Percentiles rank a stretch among this genome's conserved stretches.
Conservation (phyloP, 2,113 vertebrate species). For the Heterotilapia buettikoferi region DNA sequence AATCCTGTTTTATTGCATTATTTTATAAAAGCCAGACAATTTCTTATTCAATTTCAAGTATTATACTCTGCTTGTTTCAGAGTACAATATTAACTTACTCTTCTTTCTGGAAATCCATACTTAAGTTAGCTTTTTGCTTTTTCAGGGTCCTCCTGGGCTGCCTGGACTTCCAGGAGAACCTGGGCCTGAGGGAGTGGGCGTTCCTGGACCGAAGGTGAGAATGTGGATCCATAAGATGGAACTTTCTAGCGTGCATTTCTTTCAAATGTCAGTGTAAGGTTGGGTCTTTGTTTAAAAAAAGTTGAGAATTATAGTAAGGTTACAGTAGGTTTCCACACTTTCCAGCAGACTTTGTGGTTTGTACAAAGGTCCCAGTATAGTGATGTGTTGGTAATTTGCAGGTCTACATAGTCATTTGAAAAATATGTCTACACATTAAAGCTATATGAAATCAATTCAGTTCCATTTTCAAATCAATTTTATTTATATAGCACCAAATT, state of each 20-base stretch:
- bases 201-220: slow-evolving; percentile 84
- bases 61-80: neutral
- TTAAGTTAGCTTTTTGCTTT: neutral
- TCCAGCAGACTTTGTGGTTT: neutral
- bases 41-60: neutral
- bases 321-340: neutral
- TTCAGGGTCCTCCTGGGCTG: slow-evolving; percentile 80
- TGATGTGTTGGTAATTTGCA: neutral
- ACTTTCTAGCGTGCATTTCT: neutral
- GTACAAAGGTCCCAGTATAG: neutral
- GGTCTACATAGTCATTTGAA: neutral
- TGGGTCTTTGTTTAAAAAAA: neutral
- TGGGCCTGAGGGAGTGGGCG: slow-evolving; percentile 78
- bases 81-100: neutral
- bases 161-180: slow-evolving; percentile 80
- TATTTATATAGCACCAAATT: neutral
- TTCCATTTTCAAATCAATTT: neutral
- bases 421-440: neutral
- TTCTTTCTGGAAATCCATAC: neutral
- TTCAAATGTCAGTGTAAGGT: neutral
- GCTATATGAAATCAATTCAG: neutral
- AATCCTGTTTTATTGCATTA: neutral
- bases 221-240: neutral
- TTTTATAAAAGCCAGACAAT: neutral
- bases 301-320: neutral